phyloP scores from a whole-genome alignment of 2,888 invertebrate species.

The Dascillus cervinus region DNA sequence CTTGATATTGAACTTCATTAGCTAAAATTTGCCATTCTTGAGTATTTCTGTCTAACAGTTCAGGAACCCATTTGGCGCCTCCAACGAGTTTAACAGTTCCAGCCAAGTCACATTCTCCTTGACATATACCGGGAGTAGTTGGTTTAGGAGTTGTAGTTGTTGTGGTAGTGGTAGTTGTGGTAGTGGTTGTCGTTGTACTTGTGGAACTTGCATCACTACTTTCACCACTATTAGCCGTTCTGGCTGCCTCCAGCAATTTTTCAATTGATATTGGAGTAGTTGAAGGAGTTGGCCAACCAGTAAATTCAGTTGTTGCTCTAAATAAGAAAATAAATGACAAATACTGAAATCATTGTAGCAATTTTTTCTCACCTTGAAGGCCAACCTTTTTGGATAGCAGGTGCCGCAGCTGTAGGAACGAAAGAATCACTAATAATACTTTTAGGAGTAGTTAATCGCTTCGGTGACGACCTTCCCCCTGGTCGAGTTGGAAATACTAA shows the following conservation, averaged over 20 bases:
- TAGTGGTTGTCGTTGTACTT: conserved; percentile 53
- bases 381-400: conserved; percentile 77
- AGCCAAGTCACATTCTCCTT: conserved; percentile 72
- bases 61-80: conserved; percentile 78
- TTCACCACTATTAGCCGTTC: conserved; percentile 53
- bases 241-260: conserved; percentile 61
- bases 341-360: conserved; percentile 1
- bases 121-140: conserved; percentile 73
- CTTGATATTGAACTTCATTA: conserved; percentile 72
- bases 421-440: conserved; percentile 34
- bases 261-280: conserved; percentile 82
- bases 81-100: conserved; percentile 79
- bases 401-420: conserved; percentile 42
- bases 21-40: conserved; percentile 80
- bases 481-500: conserved; percentile 75
- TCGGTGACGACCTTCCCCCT: conserved; percentile 45
- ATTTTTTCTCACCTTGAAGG: conserved; percentile 58
- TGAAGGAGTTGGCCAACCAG: conserved; percentile 84
- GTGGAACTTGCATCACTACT: conserved; percentile 32
- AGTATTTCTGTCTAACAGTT: conserved; percentile 77
- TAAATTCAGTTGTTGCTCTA: conserved; percentile 81
- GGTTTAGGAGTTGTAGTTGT: conserved; percentile 62
- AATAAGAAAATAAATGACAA: not conserved
- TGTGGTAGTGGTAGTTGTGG: conserved; percentile 62
- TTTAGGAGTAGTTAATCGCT: conserved; percentile 51